These are phyloP conservation scores for Muscidifurax raptorellus DNA, from an alignment of 1,140 invertebrate species.

Conservation along the genomic window DNA sequence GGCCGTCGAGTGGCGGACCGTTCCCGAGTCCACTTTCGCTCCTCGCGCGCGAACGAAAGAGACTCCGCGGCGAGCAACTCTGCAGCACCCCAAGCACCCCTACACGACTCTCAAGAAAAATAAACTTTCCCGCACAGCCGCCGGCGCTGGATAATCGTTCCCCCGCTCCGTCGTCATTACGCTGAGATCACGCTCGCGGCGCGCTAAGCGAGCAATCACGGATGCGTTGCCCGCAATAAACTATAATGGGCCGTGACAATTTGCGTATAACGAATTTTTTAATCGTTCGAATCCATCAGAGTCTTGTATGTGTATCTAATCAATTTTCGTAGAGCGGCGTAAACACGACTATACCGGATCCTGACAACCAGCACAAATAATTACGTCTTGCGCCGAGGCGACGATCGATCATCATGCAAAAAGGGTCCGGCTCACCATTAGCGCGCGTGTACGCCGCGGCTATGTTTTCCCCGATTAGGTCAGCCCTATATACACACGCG, in stretches of 20 bases:
- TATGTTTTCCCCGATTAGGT: too few species aligned
- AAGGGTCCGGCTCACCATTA: background rate
- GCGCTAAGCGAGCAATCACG: background rate
- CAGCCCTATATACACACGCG: background rate
- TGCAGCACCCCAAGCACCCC: background rate
- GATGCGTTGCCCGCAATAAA: background rate
- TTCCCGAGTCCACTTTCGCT: background rate
- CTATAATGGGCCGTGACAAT: background rate
- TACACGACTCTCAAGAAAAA: background rate
- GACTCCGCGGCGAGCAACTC: too few species aligned
- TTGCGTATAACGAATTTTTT: background rate
- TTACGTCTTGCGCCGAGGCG: conserved; percentile 1
- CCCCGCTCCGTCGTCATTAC: background rate
- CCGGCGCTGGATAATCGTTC: background rate
- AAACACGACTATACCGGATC: background rate
- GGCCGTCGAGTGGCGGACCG: background rate
- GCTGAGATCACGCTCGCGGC: too few species aligned
- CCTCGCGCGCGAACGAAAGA: too few species aligned
- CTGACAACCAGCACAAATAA: conserved; percentile 11
- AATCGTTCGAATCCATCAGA: too few species aligned
- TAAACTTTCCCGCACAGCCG: background rate
- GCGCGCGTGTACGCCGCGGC: background rate
- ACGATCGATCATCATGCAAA: conserved; percentile 39
- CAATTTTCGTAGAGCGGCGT: conserved; percentile 8
- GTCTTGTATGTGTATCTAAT: background rate